A percentile compares a stretch with the other conserved stretches of the same genome.
Conservation (phyloP, 2,888 invertebrate genomes). For the Cerastoderma edule region DNA sequence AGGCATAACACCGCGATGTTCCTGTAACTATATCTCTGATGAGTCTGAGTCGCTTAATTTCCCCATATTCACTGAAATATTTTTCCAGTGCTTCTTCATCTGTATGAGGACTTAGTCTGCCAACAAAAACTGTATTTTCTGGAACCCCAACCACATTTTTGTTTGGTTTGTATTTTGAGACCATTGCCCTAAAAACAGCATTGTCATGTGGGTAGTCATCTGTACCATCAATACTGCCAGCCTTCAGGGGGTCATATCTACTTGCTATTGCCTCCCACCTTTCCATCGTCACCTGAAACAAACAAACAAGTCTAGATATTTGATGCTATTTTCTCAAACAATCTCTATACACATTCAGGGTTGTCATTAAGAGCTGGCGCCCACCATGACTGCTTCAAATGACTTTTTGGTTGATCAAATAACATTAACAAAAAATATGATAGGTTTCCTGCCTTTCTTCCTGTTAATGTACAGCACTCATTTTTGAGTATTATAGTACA, state of each 20-base stretch:
- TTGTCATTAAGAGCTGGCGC: no score
- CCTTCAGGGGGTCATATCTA: constrained; percentile 91
- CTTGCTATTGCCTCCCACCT: constrained; percentile 83
- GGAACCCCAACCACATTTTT: constrained; percentile 88
- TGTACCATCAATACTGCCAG: constrained; percentile 94
- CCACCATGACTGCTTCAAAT: no score
- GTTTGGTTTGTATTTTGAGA: constrained; percentile 84
- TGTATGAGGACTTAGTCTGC: constrained; percentile 89
- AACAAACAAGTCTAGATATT: no score
- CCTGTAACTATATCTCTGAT: constrained; percentile 93
- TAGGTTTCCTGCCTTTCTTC: no score
- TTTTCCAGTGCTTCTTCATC: constrained; percentile 86
- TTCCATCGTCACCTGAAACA: no score
- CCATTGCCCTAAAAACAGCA: constrained; percentile 89
- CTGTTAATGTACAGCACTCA: no score
- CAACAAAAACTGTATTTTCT: constrained; percentile 90
- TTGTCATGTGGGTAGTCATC: constrained; percentile 92
- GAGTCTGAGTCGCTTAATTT: constrained; percentile 87
- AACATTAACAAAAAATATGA: neutral
- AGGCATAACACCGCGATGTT: constrained; percentile 92
- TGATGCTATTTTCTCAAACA: no score
- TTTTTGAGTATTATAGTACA: no score
- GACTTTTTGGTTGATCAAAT: neutral
- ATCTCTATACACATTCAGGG: no score
- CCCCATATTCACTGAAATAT: constrained; percentile 87